Conservation (phyloP, 2,113 vertebrate species). For the Coryphaenoides rupestris region DNA sequence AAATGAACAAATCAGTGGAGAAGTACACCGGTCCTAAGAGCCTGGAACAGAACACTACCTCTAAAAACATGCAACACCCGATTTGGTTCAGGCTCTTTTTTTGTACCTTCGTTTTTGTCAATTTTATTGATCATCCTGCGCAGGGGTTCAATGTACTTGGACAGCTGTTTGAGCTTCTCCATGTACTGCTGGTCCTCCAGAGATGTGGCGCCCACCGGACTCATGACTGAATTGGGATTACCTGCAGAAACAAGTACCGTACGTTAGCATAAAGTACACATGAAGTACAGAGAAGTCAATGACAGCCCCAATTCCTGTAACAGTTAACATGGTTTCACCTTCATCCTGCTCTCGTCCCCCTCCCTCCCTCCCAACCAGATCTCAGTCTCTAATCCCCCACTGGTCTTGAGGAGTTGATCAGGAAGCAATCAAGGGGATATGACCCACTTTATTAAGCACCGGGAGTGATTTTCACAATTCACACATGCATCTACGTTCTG, state of each 20-base stretch:
- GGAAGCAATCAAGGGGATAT: too few species aligned
- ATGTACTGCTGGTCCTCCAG: conserved; percentile 97
- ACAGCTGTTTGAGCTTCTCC: conserved; percentile 95
- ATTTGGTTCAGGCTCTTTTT: neutral
- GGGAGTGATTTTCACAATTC: too few species aligned
- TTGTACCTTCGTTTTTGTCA: conserved; percentile 95
- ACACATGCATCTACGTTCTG: too few species aligned
- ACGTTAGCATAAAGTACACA: neutral
- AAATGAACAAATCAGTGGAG: neutral
- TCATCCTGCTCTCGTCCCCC: too few species aligned
- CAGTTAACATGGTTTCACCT: too few species aligned
- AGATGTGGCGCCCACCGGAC: conserved; percentile 84
- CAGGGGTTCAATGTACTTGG: conserved; percentile 95
- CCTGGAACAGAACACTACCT: neutral
- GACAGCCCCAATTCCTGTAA: too few species aligned
- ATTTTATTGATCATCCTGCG: conserved; percentile 99
- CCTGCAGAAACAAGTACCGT: conserved; percentile 64
- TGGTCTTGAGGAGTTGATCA: too few species aligned
- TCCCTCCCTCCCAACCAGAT: too few species aligned
- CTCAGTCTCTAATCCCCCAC: too few species aligned
- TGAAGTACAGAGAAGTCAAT: neutral
- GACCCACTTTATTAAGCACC: too few species aligned
- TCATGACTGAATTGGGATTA: conserved; percentile 93
- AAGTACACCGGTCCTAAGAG: neutral
- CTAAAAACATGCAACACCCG: neutral